A percentile compares a stretch with the other conserved stretches of the same genome.
These are phyloP conservation scores for Metallyticus violacea DNA, from an alignment of 2,888 invertebrate species.

Conservation along the genomic window DNA sequence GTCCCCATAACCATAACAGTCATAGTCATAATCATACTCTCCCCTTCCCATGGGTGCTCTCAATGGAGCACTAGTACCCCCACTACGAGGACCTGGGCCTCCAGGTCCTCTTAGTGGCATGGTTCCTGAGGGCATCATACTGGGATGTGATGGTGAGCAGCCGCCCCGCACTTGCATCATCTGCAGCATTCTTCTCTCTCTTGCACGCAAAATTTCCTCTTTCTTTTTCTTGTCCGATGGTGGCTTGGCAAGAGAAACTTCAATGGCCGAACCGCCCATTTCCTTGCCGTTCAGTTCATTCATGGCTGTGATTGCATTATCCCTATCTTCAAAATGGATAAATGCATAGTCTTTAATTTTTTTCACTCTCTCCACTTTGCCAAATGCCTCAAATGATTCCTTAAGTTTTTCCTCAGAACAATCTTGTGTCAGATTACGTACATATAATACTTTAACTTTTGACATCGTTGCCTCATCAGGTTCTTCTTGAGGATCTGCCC, in stretches of 20 bases:
- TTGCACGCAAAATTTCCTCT: conserved; percentile 86
- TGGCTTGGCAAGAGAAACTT: conserved; percentile 97
- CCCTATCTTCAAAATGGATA: conserved; percentile 68
- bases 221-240: conserved; percentile 99
- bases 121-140: conserved; percentile 56
- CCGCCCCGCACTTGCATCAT: conserved; percentile 87
- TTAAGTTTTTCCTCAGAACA: conserved; percentile 95
- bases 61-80: conserved; percentile 49
- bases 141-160: conserved; percentile 70
- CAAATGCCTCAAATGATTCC: conserved; percentile 90
- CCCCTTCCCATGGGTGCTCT: conserved; percentile 76
- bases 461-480: conserved; percentile 99
- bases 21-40: conserved; percentile 95
- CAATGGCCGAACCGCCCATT: conserved; percentile 80
- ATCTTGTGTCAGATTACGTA: conserved; percentile 94
- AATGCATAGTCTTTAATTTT: conserved; percentile 99
- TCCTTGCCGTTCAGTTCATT: conserved; percentile 85
- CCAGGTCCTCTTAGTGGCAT: conserved; percentile 41
- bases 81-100: conserved; percentile 44
- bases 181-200: conserved; percentile 92
- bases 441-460: conserved; percentile 97
- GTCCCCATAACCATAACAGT: conserved; percentile 97
- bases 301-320: conserved; percentile 67
- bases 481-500: conserved; percentile 99
- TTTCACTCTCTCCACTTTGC: conserved; percentile 96